Base-by-base conservation (phyloP, 64 coral and sea anemone genomes). In the Pachyseris speciosa region DNA sequence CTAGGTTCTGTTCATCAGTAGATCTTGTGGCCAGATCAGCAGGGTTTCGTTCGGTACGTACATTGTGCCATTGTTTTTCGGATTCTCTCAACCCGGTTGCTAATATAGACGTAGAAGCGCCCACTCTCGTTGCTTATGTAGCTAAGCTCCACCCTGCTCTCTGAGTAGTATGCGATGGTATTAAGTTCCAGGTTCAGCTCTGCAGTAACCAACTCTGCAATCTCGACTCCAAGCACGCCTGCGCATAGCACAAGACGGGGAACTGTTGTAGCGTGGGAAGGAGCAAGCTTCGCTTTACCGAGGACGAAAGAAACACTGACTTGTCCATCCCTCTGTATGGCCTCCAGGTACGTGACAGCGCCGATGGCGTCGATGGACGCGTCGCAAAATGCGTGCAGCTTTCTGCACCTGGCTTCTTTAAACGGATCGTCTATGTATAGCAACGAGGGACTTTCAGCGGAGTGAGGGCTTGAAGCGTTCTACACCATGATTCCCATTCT, bases 61-160 rank as follows among this genome's bases (percentile, higher is more conserved):
- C 25, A 53, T 80, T 48, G 7, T 13, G 34, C 87, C 87, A 80
- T 19, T 78, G 71, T 32, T 43, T 49, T 68, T 13, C 73, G 37
- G n/a, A 90, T 90, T 30, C 32, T 39, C 29, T 90, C 37, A 19
- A 90, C 87, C 6, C 81, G 72, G 22, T 91, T 86, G 32, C 59
- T 90, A 25, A 95, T 87, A 17, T 95, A 95, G 1, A 86, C 71
- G 27, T 95, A 91, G 72, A 90, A 95, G n/a, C 85, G 76, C 5
- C 67, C 36, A 15, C 31, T 52, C 19, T 89, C 74, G 61, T 94
- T 94, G 20, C 27, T 60, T 9, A 94, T 94, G 41, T 94, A 89
- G 13, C 92, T 86, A 19, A 94, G 76, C 3, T 90, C 79, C 1
- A 90, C 87, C 34, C 75, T 88, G 49, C 86, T 90, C 31, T 94